Evolutionary conservation across 2,113 vertebrate species (phyloP), one percentile per base, ranked within the genome.

Genomic region (Dasyornis broadbenti): DNA sequence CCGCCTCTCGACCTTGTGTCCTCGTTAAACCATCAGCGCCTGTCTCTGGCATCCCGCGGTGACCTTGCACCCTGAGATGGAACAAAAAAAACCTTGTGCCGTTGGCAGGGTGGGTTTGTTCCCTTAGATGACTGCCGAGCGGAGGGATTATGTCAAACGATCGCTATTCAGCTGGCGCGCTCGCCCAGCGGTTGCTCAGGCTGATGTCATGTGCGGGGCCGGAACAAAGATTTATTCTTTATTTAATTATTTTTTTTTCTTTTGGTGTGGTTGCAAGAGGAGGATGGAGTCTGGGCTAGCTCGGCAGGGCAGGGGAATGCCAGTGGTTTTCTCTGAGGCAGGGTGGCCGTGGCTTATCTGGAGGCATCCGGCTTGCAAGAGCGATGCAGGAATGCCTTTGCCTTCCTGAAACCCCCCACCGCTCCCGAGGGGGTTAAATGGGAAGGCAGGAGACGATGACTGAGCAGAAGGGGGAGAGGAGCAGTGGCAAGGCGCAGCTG

Each of bases 161-260:
- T 90, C 7, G 45, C 86, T 92, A 93, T 93, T 86, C 94, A 63
- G 85, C 72, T 45, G 76, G 81, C 9, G 31, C 2, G 8, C 70
- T 84, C 54, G 13, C 45, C 94, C 91, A 79, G 89, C 16, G 65
- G 77, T 73, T 86, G 72, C 71, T 52, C 11, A 8, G 71, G 76
- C 82, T 95, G 92, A 89, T 96, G 94, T 96, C 95, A 96, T 95
- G 96, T 93, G 89, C 5, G 6, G 54, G 66, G 79, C 86, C 8
- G 11, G 85, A 93, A 95, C 94, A 86, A 92, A 94, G 94, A 47
- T 52, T 77, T 76, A 15, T 59, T 60, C 72, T 63, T 83, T 88
- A 39, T 82, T 93, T 92, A 39, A 27, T 76, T 65, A 53, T 73
- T 79, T 59, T 47, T 53, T 83, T 66, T 68, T 57, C 26, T 81